Evolutionary conservation across 2,888 invertebrate species (phyloP).

Genomic region (Keiferia lycopersicella): DNA sequence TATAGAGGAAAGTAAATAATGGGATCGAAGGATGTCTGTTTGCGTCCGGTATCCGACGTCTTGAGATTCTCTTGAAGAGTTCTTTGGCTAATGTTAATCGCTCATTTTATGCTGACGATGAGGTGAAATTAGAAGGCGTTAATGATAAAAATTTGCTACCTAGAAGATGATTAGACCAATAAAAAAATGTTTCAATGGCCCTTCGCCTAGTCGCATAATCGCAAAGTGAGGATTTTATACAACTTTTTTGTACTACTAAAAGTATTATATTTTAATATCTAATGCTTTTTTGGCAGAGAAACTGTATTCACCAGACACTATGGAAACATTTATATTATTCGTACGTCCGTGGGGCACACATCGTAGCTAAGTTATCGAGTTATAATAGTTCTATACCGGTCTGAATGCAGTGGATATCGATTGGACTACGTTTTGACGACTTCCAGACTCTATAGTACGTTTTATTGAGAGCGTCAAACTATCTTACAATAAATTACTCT

Average conservation of each 20-base stretch:
- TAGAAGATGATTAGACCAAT: too few relatives aligned
- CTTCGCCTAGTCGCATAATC: too few relatives aligned
- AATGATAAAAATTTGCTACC: too few relatives aligned
- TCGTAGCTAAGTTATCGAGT: slow-evolving; percentile 6
- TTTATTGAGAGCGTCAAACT: not conserved
- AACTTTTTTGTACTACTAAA: too few relatives aligned
- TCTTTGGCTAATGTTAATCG: not conserved
- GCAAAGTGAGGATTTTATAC: too few relatives aligned
- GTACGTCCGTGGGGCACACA: not conserved
- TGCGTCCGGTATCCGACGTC: slow-evolving; percentile 21
- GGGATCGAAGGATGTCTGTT: slow-evolving; percentile 40
- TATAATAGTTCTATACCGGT: not conserved
- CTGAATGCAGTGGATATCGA: slow-evolving; percentile 9
- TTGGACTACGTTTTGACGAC: slow-evolving; percentile 1
- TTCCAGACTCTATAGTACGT: not conserved
- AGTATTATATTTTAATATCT: too few relatives aligned
- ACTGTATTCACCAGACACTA: too few relatives aligned
- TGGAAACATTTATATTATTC: not conserved
- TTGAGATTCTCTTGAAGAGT: slow-evolving; percentile 14
- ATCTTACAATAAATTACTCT: too few relatives aligned
- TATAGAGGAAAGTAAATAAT: slow-evolving; percentile 66
- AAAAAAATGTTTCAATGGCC: too few relatives aligned
- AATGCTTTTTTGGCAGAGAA: too few relatives aligned
- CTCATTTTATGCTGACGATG: not conserved
- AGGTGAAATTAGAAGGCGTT: not conserved